Conservation (phyloP, 2,113 vertebrate species). For the Balaenoptera acutorostrata region DNA sequence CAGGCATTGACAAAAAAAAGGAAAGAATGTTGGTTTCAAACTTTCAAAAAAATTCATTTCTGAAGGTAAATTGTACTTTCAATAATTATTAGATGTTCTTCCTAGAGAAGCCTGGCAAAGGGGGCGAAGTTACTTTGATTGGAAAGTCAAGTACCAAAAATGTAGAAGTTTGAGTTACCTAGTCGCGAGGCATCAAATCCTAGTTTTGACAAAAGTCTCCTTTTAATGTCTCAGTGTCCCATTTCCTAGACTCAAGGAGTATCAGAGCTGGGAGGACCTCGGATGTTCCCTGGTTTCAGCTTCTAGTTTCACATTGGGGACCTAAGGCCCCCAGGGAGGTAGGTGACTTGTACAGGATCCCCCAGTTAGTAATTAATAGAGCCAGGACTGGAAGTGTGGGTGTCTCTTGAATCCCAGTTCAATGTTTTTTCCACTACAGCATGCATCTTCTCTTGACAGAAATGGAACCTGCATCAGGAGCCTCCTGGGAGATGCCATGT, state of each 20-base stretch:
- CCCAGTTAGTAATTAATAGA: background rate
- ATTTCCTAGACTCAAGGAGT: background rate
- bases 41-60: background rate
- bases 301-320: background rate
- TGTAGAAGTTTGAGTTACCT: background rate
- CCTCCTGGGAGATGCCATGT: constrained; percentile 57
- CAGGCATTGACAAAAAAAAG: background rate
- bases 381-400: background rate
- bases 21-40: background rate
- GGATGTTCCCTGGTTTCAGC: background rate
- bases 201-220: background rate
- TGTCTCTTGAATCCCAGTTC: background rate
- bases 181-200: rapidly evolving
- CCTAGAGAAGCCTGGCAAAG: background rate
- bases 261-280: background rate
- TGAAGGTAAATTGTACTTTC: background rate
- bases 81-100: background rate
- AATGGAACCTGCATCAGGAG: constrained; percentile 52
- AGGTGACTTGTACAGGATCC: background rate
- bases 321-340: background rate
- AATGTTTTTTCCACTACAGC: background rate
- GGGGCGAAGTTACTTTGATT: background rate
- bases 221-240: background rate
- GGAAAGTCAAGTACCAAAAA: background rate
- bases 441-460: constrained; percentile 38